Base-by-base conservation (phyloP, 2,797 vertebrate species). In the Mormyrus hasselquistii region DNA sequence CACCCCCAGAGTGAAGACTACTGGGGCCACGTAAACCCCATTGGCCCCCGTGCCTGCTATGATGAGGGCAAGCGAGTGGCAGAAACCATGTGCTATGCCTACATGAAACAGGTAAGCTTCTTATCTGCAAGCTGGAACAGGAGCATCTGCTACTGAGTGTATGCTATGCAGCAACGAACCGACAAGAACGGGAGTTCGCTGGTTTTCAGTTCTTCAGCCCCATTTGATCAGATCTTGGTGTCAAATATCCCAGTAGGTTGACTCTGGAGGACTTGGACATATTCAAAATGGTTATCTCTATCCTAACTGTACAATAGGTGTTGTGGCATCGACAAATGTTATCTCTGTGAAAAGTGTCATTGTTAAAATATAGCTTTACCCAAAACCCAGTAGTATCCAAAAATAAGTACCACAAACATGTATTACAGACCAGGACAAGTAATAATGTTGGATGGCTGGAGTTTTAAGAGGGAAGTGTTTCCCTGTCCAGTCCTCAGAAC, bases 61-160 rank as follows among this genome's bases (percentile, higher is more conserved):
- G 98, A 99, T 29, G 98, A 99, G 92, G 98, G 99, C 52, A 99
- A 99, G 19, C 96, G 98, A 0, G 99, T 99, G 2, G 98, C 98
- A 0, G 99, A 99, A 95, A 99, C 99, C 0, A 99, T 99, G 99
- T 99, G 99, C 92, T 99, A 99, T 4, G 98, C 98, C 88, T 99
- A 99, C 93, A 99, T 99, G 98, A 99, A 99, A 89, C 99, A 99
- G 98, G 98, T 99, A 96, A 87, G n/a, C 53, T 44, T 3, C 53
- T 52, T 44, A n/a, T 38, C 53, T 41, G 29, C 29, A 2, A 5
- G 12, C 73, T 65, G 59, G 29, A 65, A 62, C 14, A 2, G 38
- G 73, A 44, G 73, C 16, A 19, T 19, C 38, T 79, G 73, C 38
- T 44, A 19, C 38, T 19, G 7, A 4, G 73, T 1, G 38, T 44